Evolutionary conservation across 2,888 invertebrate genomes (phyloP), one percentile per base, ranked within the genome.

Genomic region (Crioceris asparagi): DNA sequence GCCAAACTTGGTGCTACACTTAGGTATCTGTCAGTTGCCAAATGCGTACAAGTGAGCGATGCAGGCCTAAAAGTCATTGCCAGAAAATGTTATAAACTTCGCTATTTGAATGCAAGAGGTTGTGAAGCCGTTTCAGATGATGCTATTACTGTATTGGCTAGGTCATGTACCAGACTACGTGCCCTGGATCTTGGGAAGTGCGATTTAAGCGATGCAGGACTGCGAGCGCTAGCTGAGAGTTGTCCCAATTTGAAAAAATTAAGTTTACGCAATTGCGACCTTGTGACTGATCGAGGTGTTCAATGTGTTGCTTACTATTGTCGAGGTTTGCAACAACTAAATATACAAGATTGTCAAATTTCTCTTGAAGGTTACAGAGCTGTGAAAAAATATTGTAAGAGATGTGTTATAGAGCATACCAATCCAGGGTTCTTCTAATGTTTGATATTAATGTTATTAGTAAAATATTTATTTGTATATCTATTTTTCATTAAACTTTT

Each of bases 121-220:
- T 93, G 92, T 56, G 91, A 92, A 48, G 91, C 90, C 0, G 79
- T 93, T 2, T 90, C 90, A n/a, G 93, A 93, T 59, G 88, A 87
- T 56, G 86, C 90, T 5, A 80, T 92, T 47, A 83, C 86, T 33
- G 83, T 86, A 1, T 69, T 93, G 42, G 88, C 88, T 0, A 70
- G 85, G 40, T 84, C 84, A 8, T 92, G 92, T 59, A 84, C 87
- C 1, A 72, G 91, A 29, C 66, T 93, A 18, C 70, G 90, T 35
- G 91, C 92, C 0, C 66, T 93, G 6, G 93, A 93, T 58, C 77
- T 92, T 32, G 92, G 93, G 5, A 92, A 92, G 59, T 92, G 92
- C 63, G 92, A 92, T 65, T 83, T 93, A 0, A 90, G 88, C 17
- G 92, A 93, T 63, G 79, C 84, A 17, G 91, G 91, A 0, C 67